These are phyloP conservation scores for Tachyglossus aculeatus DNA, from an alignment of 2,797 vertebrate genomes.

Conservation along the genomic window DNA sequence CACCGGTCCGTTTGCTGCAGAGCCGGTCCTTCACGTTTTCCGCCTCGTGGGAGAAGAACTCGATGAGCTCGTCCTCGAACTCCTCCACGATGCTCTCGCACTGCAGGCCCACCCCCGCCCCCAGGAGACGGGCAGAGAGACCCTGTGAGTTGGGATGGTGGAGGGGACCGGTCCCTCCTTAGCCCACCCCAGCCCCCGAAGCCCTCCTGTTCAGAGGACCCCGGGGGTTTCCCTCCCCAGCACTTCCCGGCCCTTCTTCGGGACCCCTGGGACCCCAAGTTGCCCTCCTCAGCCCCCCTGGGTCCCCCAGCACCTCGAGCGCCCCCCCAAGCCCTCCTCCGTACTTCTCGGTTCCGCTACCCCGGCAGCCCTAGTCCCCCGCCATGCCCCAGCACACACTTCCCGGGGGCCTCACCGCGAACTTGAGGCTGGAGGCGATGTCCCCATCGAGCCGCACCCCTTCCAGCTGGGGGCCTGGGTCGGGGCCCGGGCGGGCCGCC, in stretches of 20 bases:
- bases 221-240: too few species aligned
- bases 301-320: too few species aligned
- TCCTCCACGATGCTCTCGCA: slow-evolving; percentile 95
- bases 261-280: background rate
- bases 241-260: background rate
- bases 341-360: background rate
- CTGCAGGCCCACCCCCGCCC: slow-evolving; percentile 66
- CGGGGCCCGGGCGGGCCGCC: slow-evolving; percentile 77
- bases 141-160: accelerated
- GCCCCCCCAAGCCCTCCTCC: too few species aligned
- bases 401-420: slow-evolving; percentile 77
- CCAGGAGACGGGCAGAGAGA: accelerated
- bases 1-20: slow-evolving; percentile 95
- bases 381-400: accelerated
- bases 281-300: too few species aligned
- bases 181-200: background rate
- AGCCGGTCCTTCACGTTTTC: slow-evolving; percentile 95
- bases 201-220: too few species aligned
- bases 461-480: slow-evolving; percentile 81
- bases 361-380: background rate
- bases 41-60: slow-evolving; percentile 89
- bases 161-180: accelerated
- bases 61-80: slow-evolving; percentile 93
- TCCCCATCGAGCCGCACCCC: slow-evolving; percentile 85
- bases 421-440: slow-evolving; percentile 86